phyloP scores from a whole-genome alignment of 1,140 invertebrate species.

The Caenorhabditis elegans region DNA sequence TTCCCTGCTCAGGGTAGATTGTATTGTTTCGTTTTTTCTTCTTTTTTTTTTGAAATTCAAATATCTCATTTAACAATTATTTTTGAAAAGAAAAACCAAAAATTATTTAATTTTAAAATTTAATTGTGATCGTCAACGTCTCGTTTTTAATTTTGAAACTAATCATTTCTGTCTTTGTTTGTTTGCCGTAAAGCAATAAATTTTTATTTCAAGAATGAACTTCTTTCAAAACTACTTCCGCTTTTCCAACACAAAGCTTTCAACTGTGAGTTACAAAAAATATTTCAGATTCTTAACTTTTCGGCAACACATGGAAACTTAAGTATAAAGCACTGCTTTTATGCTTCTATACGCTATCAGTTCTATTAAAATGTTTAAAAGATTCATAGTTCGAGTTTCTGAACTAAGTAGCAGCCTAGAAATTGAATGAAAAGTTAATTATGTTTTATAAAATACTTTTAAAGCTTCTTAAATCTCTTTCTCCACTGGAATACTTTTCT shows the following conservation, averaged over 20 bases:
- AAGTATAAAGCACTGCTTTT: too few species aligned
- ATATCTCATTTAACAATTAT: background rate
- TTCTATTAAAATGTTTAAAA: too few species aligned
- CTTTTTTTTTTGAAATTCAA: background rate
- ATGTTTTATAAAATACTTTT: too few species aligned
- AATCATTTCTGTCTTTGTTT: background rate
- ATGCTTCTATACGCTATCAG: too few species aligned
- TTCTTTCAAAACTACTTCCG: slow-evolving; percentile 6
- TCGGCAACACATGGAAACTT: background rate
- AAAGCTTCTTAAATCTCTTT: too few species aligned
- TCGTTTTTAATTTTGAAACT: background rate
- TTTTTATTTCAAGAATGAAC: background rate
- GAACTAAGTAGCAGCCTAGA: too few species aligned
- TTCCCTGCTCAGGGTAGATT: slow-evolving; percentile 9
- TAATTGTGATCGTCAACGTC: background rate
- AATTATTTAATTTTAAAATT: background rate
- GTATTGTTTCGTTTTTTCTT: background rate
- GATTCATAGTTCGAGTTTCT: too few species aligned
- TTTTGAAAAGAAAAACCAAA: background rate
- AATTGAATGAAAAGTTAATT: too few species aligned
- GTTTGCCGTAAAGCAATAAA: background rate
- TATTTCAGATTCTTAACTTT: too few species aligned
- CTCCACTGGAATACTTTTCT: too few species aligned
- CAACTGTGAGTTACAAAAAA: background rate
- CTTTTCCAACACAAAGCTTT: background rate